Evolutionary conservation across 2,113 vertebrate species (phyloP).

Genomic region (Vidua chalybeata): DNA sequence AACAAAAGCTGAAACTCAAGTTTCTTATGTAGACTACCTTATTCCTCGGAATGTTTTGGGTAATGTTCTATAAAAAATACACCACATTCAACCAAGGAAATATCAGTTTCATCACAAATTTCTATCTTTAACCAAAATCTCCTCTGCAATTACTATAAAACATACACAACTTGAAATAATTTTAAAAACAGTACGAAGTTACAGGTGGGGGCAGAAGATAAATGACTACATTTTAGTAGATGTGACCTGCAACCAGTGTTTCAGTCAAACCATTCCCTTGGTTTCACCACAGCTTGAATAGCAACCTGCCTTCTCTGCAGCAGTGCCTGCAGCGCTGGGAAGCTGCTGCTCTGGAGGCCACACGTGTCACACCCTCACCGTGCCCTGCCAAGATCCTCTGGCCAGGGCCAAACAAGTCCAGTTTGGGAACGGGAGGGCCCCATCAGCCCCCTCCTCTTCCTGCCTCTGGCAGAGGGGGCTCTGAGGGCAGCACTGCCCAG

Average conservation of each 20-base stretch:
- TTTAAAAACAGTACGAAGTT: neutral
- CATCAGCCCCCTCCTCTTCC: too few species aligned
- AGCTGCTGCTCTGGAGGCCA: neutral
- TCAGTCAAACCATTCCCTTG: neutral
- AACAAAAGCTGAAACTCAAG: neutral
- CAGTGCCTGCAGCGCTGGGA: neutral
- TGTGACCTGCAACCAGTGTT: neutral
- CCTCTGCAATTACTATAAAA: neutral
- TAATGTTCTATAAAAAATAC: neutral
- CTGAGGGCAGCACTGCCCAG: neutral
- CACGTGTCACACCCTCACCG: fast-evolving
- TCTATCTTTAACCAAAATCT: neutral
- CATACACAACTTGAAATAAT: neutral
- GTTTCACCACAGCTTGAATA: neutral
- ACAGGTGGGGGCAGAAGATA: neutral
- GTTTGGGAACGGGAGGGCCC: fast-evolving
- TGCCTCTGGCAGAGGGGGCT: neutral
- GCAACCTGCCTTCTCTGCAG: neutral
- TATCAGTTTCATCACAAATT: neutral
- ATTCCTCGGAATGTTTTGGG: neutral
- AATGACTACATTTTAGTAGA: neutral
- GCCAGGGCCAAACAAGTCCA: fast-evolving
- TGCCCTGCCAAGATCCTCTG: neutral
- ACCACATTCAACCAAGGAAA: neutral
- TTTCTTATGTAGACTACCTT: neutral